Base-by-base conservation (phyloP, 2,113 vertebrate species). In the Rhadina sibilatrix region DNA sequence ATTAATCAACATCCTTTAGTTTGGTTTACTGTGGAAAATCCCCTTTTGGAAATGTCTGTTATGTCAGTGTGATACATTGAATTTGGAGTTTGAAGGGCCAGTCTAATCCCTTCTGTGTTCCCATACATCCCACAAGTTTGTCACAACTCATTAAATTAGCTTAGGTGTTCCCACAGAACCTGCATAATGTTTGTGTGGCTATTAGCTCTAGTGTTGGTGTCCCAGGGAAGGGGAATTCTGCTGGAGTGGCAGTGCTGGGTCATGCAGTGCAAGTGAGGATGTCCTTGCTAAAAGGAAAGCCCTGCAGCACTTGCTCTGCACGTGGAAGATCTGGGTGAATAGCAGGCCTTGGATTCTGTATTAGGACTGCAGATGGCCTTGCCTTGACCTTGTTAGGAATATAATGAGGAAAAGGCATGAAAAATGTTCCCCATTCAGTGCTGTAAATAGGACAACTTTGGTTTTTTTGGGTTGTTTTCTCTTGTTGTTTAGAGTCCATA, bases 231-330 rank as follows among this genome's bases (percentile, higher is more conserved):
- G 87, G 40, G 69, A 57, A 10, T 70, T 87, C 50, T 94, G 70
- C 76, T 96, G 64, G 53, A 81, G 49, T 90, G 92, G 61, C 87
- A 96, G 68, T 82, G 92, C 59, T 95, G 88, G 79, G 81, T 96
- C 77, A 20, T 63, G 37, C 56, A 88, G 30, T 42, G 6, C 18
- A 21, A 57, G 57, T 2, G 3, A 53, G 57, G 42, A 56, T 37
- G 10, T 89, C 83, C 84, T 82, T 87, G 87, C 89, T 79, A 37
- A 91, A 77, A 28, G 38, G 23, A 61, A 61, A 53, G 38, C 47
- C 5, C 54, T 77, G 63, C 81, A 38, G 22, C 68, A 15, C 22
- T 21, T 37, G 27, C 49, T 27, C 94, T 97, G 90, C 86, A n/a
- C 19, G 70, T 53, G 68, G 93, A 94, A 91, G 83, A 79, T 96